A percentile compares a stretch with the other conserved stretches of the same genome.
These are phyloP conservation scores for Drosophila ogumai DNA, from an alignment of 1,140 invertebrate species.

Conservation along the genomic window DNA sequence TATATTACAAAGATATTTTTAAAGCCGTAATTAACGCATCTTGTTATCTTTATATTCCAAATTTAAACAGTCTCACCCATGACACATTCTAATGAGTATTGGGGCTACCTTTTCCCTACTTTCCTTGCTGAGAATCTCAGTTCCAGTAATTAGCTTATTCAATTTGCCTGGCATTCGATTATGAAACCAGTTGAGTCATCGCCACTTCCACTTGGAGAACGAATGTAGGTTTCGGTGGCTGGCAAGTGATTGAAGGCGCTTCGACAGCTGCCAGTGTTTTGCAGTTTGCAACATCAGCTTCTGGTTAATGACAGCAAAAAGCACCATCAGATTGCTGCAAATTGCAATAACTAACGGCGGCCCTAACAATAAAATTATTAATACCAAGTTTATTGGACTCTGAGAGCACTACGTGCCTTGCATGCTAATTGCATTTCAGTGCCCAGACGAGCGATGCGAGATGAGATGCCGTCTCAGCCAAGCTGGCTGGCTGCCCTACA, in stretches of 20 bases:
- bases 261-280: conserved; percentile 2
- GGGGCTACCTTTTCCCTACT: not conserved
- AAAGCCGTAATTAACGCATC: not conserved
- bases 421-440: conserved; percentile 65
- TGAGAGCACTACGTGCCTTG: conserved; percentile 70
- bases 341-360: conserved; percentile 42
- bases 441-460: conserved; percentile 12
- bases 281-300: conserved; percentile 22
- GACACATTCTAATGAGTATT: not conserved
- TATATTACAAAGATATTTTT: not conserved
- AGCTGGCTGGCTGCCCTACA: conserved; percentile 42
- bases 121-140: conserved; percentile 8
- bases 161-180: conserved; percentile 22
- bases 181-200: conserved; percentile 51
- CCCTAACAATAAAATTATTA: conserved; percentile 59
- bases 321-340: conserved; percentile 40
- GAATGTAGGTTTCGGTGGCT: conserved; percentile 1
- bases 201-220: conserved; percentile 14
- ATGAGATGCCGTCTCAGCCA: conserved; percentile 26
- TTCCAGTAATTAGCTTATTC: conserved; percentile 25
- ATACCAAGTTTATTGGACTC: conserved; percentile 69
- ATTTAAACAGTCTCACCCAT: not conserved
- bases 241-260: conserved; percentile 14
- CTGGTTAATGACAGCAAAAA: conserved; percentile 34
- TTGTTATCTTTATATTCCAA: not conserved